Evolutionary conservation across 2,888 invertebrate species (phyloP), one percentile per base, ranked within the genome.

Genomic region (Stomorhina lunata): DNA sequence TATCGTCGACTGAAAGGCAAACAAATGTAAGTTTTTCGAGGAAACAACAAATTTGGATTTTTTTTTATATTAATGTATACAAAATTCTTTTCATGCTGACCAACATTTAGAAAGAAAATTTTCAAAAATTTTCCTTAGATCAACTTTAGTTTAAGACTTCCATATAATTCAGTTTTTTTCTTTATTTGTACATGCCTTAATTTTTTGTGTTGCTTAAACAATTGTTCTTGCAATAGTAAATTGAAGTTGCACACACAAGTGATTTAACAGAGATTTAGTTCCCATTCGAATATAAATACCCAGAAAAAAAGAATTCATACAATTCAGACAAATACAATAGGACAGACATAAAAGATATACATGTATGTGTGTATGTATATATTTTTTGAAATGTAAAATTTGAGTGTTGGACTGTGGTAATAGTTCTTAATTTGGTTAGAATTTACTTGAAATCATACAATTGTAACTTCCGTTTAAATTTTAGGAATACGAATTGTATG

Each of bases 261-360:
- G 72, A 77, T 77, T 81, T 81, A 77, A 72, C 66, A 81, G 55
- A 77, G 72, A 81, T 81, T 77, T 77, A 72, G 45, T 77, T 81
- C 72, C 72, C 50, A 68, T 77, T 68, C 45, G 34, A 43, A 32
- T 43, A 61, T 17, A 50, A 17, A 17, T 20, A 68, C 7, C 4
- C n/a, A 57, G 6, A 45, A 7, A 1, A 68, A n/a, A 53, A 61
- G 53, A 59, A 45, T 4, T 37, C 37, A 63, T 40, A 43, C 12
- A 40, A 27, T 0, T 9, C 3, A 53, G 2, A 29, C 34, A 29
- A 27, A 45, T 17, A 37, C 12, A 27, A 22, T 25, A 43, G 34
- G 43, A 68, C 25, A 53, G 17, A 40, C n/a, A n/a, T n/a, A n/a
- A n/a, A n/a, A n/a, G n/a, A n/a, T n/a, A 2, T 2, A 22, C 15